phyloP scores from a whole-genome alignment of 1,140 invertebrate species.

The Caenorhabditis elegans region DNA sequence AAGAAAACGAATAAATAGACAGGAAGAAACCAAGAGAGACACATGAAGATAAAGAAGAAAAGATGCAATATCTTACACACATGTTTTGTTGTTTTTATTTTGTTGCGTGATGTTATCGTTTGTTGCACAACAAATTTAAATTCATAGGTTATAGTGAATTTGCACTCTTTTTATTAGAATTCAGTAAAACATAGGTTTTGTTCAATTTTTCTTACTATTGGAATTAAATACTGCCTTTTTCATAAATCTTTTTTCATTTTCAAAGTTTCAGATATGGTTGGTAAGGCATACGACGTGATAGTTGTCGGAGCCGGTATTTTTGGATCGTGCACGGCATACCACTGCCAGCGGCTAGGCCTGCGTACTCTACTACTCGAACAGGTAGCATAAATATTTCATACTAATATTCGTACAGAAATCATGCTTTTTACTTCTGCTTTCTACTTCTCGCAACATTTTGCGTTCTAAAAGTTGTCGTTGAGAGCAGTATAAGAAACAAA shows the following conservation, averaged over 20 bases:
- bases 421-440: too few relatives aligned
- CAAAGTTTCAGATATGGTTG: too few relatives aligned
- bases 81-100: not conserved
- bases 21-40: not conserved
- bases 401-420: too few relatives aligned
- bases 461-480: too few relatives aligned
- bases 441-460: too few relatives aligned
- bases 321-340: slow-evolving; percentile 44
- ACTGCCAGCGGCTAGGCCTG: slow-evolving; percentile 14
- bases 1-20: not conserved
- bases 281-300: slow-evolving; percentile 34
- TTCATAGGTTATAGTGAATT: too few relatives aligned
- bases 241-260: not conserved
- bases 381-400: too few relatives aligned
- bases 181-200: too few relatives aligned
- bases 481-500: too few relatives aligned
- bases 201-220: too few relatives aligned
- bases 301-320: slow-evolving; percentile 43
- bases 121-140: not conserved
- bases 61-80: not conserved
- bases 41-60: not conserved
- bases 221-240: too few relatives aligned
- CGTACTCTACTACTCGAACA: slow-evolving; percentile 37
- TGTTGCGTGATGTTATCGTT: not conserved
- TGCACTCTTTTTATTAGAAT: too few relatives aligned